Evolutionary conservation across 2,113 vertebrate genomes (phyloP), one percentile per base, ranked within the genome.

Genomic region (Eclectus roratus): DNA sequence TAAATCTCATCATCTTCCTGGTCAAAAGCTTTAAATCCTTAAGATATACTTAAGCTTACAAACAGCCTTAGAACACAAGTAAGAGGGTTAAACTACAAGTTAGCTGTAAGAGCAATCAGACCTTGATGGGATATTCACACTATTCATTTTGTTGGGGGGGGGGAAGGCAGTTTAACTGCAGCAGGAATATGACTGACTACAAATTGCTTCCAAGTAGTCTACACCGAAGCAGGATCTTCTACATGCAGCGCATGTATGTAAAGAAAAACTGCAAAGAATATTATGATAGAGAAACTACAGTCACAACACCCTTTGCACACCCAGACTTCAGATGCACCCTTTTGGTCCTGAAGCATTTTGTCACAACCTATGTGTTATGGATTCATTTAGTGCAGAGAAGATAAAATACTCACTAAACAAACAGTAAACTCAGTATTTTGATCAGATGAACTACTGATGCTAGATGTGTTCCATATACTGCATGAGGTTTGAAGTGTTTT

Each of bases 241-340:
- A 13, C 16, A 33, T 7, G 11, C 39, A 60, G 0, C 28, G 4
- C 44, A 37, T 1, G 3, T n/a, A 37, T 1, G 3, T n/a, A 52
- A 17, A 77, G 13, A 78, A 56, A 27, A 66, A 64, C 39, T 21
- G 6, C 20, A 43, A 55, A 55, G 27, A 81, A 31, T 3, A 6
- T 50, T 39, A 19, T 13, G 29, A 47, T 4, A 60, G 12, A 37
- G 13, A 24, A 71, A 27, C 29, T 60, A 35, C 24, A 72, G 58
- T 7, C 35, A n/a, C 2, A 3, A n/a, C 6, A 2, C 7, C 18
- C 31, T 78, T 23, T 43, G 31, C 29, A 71, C 15, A 21, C 11
- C 9, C 39, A 47, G 27, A 9, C n/a, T 33, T 52, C 39, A 77
- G 16, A 60, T 5, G 3, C n/a, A 43, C n/a, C 29, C 39, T 29